Base-by-base conservation (phyloP, 2,113 vertebrate genomes). In the Trachemys scripta region DNA sequence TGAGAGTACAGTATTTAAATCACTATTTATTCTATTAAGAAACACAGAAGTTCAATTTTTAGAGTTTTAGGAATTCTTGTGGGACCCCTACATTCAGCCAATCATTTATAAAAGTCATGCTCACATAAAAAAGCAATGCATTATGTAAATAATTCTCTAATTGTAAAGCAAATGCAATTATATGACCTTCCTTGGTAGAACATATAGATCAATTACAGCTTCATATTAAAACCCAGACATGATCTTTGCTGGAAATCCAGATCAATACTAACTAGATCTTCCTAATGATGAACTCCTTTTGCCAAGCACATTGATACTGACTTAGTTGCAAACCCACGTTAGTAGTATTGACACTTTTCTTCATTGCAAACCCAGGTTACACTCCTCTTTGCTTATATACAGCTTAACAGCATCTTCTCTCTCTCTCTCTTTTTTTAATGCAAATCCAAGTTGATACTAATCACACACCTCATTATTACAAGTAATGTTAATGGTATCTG, bases 221-320 rank as follows among this genome's bases (percentile, higher is more conserved):
- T 84, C 90, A 97, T 96, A 98, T 97, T 95, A 97, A 98, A 97
- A 96, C 0, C 6, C 47, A 93, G 96, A 80, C 90, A 95, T 94
- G 78, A 94, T 97, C 95, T 98, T 97, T 96, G 93, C 96, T 94
- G 96, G 97, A 96, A 97, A 97, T 96, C 96, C 90, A 95, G 91
- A 86, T 98, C 98, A 96, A 86, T 97, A 91, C 76, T 95, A 97
- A 96, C 59, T 84, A 49, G 54, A 87, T 85, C 92, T 93, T 96
- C 84, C 92, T 98, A 97, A 98, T 97, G 95, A 95, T 89, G 76
- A 97, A 90, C 89, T 97, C 72, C 94, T 97, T 96, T 95, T 95
- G 92, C 83, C 86, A 93, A 85, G 5, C 3, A 24, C 86, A 92
- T 88, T 97, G 96, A 95, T 79, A 95, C 51, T 83, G 91, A 81